Evolutionary conservation across 2,113 vertebrate genomes (phyloP).

Genomic region (Anguilla japonica): DNA sequence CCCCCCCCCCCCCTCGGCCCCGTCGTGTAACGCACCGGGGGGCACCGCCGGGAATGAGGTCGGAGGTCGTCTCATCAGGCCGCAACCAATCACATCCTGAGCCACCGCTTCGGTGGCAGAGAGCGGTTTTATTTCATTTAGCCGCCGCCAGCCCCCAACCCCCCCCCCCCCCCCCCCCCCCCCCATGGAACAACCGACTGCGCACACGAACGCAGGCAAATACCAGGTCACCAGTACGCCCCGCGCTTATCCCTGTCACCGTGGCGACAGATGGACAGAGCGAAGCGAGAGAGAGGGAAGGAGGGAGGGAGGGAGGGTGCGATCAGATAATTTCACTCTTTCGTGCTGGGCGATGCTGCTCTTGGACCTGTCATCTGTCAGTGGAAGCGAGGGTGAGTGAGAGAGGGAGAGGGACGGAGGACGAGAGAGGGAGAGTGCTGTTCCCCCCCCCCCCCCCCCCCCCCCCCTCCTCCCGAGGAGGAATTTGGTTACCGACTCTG

Average conservation of each 20-base stretch:
- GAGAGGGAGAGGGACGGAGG: neutral
- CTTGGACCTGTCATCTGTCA: constrained; percentile 2
- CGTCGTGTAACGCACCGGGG: neutral
- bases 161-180: neutral
- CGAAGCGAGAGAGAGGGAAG: neutral
- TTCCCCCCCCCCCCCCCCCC: neutral
- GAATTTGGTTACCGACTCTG: neutral
- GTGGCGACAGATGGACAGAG: constrained; percentile 12
- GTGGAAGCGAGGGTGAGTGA: neutral
- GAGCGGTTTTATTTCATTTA: neutral
- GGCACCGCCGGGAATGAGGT: constrained; percentile 20
- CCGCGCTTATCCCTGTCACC: neutral
- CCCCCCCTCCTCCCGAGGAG: neutral
- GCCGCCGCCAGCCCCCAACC: too few relatives aligned
- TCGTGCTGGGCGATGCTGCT: constrained; percentile 15
- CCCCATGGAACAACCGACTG: too few relatives aligned
- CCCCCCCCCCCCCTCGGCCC: too few relatives aligned
- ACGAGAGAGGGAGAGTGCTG: neutral
- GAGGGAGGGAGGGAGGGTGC: neutral
- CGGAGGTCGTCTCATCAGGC: constrained; percentile 8
- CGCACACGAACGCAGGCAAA: constrained; percentile 5
- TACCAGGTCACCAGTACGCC: constrained; percentile 9
- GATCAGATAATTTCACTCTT: constrained; percentile 2
- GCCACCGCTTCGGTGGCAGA: neutral
- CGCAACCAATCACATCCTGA: constrained; percentile 8